Evolutionary conservation across 2,888 invertebrate species (phyloP), one percentile per base, ranked within the genome.

Genomic region (Microplitis manilae): DNA sequence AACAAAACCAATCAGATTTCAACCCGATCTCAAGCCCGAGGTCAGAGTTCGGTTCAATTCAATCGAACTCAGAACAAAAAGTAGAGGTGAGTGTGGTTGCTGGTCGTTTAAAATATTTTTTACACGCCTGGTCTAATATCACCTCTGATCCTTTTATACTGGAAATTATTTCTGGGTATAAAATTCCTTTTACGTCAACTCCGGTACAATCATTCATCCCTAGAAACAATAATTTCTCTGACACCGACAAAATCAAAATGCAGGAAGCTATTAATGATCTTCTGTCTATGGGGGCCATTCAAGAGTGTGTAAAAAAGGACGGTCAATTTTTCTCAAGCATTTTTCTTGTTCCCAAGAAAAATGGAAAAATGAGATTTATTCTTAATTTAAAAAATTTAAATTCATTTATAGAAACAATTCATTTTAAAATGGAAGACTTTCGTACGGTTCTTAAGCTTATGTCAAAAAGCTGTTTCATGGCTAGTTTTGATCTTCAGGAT

Each of bases 341-440:
- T 70, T 79, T 81, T 75, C 70, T 81, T 5, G 68, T 75, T 6
- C 75, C 67, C 2, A 80, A 80, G 40, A 39, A 62, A 15, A 71
- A 78, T 64, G 80, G 77, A 5, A 68, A 68, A 30, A 72, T 60
- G 50, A 75, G 79, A 59, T 79, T 80, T 15, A 71, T 81, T 0
- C 38, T 81, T 17, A 83, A 83, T 61, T 68, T 81, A 69, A 83
- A 83, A 74, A 64, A 73, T 8, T 69, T 81, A 8, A 81, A 81
- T 68, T 41, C 39, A 9, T 82, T 79, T 40, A 76, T 82, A 41
- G 50, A 30, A 2, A 61, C 78, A 1, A 9, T 60, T 0, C 79
- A 83, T 78, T 84, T 84, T 62, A 80, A 84, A 73, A 71, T 82
- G 65, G 82, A 83, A 61, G 79, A 83, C 62, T 50, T 79, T 60